Evolutionary conservation across 2,888 invertebrate genomes (phyloP), one percentile per base, ranked within the genome.

Genomic region (Nemotelus pantherinus): DNA sequence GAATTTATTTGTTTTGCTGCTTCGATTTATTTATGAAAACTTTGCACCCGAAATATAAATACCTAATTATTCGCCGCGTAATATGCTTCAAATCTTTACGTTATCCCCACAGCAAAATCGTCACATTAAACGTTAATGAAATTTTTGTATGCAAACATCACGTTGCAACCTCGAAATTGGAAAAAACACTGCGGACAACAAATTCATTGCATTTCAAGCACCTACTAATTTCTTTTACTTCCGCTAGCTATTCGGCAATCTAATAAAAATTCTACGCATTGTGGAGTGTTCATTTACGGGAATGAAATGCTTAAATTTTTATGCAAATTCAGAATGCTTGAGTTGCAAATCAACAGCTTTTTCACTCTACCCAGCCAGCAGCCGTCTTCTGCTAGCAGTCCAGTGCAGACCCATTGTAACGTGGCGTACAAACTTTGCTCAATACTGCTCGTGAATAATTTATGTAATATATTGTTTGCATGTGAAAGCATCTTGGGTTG

Each of bases 401-500:
- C 57, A 57, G 3, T 57, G 57, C n/a, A 50, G 9, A 67, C 50
- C 2, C 48, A 9, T 6, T 44, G 45, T 44, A 64, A 39, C 7
- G 10, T 10, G 9, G 43, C 53, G 43, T 60, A 63, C 48, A 74
- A 74, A 74, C 48, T 44, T 25, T 60, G 39, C 45, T 60, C 74
- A 57, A 60, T 63, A 48, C 48, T 74, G 41, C 74, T 74, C 48
- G 6, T 74, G 74, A 74, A 74, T 74, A 63, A 74, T 74, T 74
- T 74, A 70, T 70, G 55, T 70, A 63, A 63, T 60, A 48, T 50
- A 74, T 74, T 74, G 63, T 72, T 74, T 47, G 74, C 74, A 74
- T 74, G 10, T 63, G 63, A 48, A 74, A 74, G 39, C 55, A 55
- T 70, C 44, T 10, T 25, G n/a, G 25, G 48, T 50, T 48, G 6